Base-by-base conservation (phyloP, 2,888 invertebrate species). In the Trisateles emortualis region DNA sequence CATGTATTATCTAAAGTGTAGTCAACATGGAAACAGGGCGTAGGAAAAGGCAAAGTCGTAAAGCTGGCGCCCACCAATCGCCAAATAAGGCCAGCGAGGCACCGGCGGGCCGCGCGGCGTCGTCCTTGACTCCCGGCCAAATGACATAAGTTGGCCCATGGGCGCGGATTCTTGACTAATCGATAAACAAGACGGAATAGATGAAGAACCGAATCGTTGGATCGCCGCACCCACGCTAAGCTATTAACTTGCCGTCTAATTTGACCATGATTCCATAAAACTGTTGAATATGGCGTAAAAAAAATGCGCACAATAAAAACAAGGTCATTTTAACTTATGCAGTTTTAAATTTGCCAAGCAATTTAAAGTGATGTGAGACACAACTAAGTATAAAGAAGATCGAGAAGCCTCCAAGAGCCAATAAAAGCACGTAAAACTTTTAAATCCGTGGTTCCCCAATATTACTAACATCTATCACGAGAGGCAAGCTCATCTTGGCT, bases 101-200 rank as follows among this genome's bases (percentile, higher is more conserved):
- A 86, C 86, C 84, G 84, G 81, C 85, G 82, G 78, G 87, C 86
- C 82, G 84, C 74, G 80, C 83, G 79, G 74, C 82, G 76, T 71
- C 87, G 92, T 88, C 92, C 92, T 92, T 92, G 92, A 92, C 88
- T 90, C 88, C 87, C 87, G 78, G 90, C 92, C 92, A 92, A 92
- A 92, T 88, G 91, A 92, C 91, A 92, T 87, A 91, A 91, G 90
- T 90, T 90, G 86, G 91, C 86, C 91, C 88, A 92, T 90, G 89
- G 91, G 89, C 87, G 90, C 90, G 91, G 86, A 88, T 79, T 90
- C 87, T 87, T 86, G 81, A 81, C 88, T 86, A 90, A 92, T 92
- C 92, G 87, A 92, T 92, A 89, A 84, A 89, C 86, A 87, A 88
- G 84, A 83, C 86, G 72, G 79, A 87, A 88, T 85, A 77, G 85